These are phyloP conservation scores for Dicaeum eximium DNA, from an alignment of 2,113 vertebrate species.

Conservation along the genomic window DNA sequence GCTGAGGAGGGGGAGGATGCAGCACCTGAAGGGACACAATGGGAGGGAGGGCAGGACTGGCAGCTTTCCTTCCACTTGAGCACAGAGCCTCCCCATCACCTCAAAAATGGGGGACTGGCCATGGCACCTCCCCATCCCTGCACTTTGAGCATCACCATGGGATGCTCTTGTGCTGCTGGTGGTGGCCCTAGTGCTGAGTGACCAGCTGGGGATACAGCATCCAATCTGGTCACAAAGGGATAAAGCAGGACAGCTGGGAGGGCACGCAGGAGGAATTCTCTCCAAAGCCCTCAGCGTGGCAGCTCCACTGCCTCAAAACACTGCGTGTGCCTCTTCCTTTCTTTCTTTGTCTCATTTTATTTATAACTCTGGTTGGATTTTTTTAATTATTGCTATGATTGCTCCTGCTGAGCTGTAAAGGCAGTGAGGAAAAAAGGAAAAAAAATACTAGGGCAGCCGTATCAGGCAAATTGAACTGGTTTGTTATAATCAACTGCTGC, in stretches of 20 bases:
- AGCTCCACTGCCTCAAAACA: neutral
- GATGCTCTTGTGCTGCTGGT: neutral
- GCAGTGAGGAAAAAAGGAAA: neutral
- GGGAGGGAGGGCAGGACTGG: neutral
- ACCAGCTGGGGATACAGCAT: neutral
- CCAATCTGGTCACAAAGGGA: neutral
- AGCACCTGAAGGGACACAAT: neutral
- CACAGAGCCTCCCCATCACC: neutral
- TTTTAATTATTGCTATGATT: conserved; percentile 27
- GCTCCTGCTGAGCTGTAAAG: conserved; percentile 27
- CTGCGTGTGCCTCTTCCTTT: neutral
- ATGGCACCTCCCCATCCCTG: accelerated
- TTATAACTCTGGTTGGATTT: conserved; percentile 20
- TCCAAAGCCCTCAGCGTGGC: neutral
- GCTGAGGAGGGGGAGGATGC: neutral
- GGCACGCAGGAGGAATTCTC: neutral
- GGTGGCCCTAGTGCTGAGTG: accelerated
- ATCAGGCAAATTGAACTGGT: conserved; percentile 26
- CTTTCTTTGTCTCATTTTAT: conserved; percentile 9
- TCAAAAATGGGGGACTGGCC: accelerated
- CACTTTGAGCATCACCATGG: accelerated
- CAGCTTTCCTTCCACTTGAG: neutral
- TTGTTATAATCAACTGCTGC: neutral
- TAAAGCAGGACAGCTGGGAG: neutral
- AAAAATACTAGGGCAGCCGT: neutral